Conservation (phyloP, 2,113 vertebrate genomes). For the Quiscalus mexicanus region DNA sequence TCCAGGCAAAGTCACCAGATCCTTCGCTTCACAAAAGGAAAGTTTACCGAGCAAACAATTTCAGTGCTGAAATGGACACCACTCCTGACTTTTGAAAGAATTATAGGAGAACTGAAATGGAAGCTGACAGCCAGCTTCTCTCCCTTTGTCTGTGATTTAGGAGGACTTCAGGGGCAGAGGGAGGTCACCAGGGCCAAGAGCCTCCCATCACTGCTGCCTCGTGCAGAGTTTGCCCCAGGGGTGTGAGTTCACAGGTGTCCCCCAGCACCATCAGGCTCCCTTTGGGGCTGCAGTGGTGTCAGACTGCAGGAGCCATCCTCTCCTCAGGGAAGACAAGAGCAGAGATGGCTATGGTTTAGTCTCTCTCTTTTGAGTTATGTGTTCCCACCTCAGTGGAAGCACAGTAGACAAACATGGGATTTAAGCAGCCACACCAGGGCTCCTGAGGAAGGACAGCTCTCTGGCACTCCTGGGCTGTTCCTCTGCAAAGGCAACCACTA, state of each 20-base stretch:
- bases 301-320: neutral
- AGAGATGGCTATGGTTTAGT: neutral
- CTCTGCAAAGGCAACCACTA: neutral
- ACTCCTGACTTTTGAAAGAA: neutral
- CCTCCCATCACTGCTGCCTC: neutral
- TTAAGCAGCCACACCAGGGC: neutral
- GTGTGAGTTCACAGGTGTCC: neutral
- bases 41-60: neutral
- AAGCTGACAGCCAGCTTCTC: neutral
- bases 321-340: neutral
- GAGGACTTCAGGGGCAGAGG: neutral
- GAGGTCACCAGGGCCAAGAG: neutral
- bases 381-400: neutral
- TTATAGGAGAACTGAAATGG: neutral
- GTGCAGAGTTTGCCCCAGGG: neutral
- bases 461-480: neutral
- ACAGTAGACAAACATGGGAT: neutral
- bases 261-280: neutral
- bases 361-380: neutral
- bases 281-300: neutral
- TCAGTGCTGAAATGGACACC: neutral
- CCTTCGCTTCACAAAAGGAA: neutral
- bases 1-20: neutral
- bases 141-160: neutral
- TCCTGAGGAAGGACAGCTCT: neutral